Base-by-base conservation (phyloP, 1,140 invertebrate genomes). In the Heliconius himera region DNA sequence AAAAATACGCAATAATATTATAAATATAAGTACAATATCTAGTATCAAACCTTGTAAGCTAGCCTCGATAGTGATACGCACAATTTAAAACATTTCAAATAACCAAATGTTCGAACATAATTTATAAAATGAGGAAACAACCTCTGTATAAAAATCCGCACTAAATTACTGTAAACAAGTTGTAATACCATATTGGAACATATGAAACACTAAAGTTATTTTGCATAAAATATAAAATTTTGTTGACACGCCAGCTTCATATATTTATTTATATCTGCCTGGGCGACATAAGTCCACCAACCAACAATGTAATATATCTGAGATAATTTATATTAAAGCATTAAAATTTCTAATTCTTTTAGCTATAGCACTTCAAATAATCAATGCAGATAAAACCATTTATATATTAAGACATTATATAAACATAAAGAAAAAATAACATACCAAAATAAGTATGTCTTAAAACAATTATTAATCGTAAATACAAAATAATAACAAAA, bases 131-230 rank as follows among this genome's bases (percentile, higher is more conserved):
- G 16, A 72, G 70, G 70, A 72, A 72, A 72, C 70, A 72, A 72
- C 70, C 16, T 22, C 11, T 20, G 18, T 36, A 72, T 72, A 72
- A 38, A 72, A 72, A 38, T 72, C 70, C 9, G 38, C 38, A 72
- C 70, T n/a, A 72, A 38, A 41, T 38, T n/a, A 72, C 38, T 72
- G 70, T 72, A 72, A 72, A 72, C 70, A 72, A 66, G 60, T 66
- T 72, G 70, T 41, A 72, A n/a, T 72, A 72, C 70, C 70, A 72
- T 72, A 72, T 72, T 72, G 18, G 70, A 38, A 72, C 18, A 38
- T 72, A 72, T 36, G 70, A 72, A 72, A 72, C 33, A 36, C 70
- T 38, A n/a, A 72, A 72, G 8, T 72, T 38, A 41, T 38, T 72
- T 72, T 38, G 38, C 33, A 38, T 38, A 38, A 72, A 72, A 38